A percentile compares a stretch with the other conserved stretches of the same genome.
Evolutionary conservation across 2,797 vertebrate genomes (phyloP).

Genomic region (Cichlasoma orientale): DNA sequence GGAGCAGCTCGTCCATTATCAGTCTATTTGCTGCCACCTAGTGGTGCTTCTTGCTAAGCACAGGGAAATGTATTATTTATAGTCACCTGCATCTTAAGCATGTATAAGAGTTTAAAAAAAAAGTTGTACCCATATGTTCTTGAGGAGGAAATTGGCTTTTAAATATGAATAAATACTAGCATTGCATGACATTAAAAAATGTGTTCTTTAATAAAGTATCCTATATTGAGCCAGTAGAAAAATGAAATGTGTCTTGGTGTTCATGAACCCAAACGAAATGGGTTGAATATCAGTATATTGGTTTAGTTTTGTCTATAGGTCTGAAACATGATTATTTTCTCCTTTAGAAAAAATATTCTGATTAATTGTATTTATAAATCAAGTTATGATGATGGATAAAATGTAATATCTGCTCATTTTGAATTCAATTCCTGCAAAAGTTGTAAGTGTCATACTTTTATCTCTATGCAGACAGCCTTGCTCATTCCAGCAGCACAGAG

Average conservation of each 20-base stretch:
- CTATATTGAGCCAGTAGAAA: neutral
- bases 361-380: neutral
- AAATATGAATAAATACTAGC: neutral
- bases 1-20: neutral
- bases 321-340: neutral
- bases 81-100: neutral
- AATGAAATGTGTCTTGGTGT: neutral
- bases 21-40: conserved; percentile 70
- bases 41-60: conserved; percentile 27
- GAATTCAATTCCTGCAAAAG: neutral
- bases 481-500: neutral
- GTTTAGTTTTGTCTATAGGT: neutral
- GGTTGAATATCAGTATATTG: neutral
- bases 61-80: neutral
- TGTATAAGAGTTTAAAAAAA: neutral
- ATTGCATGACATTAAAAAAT: too few species aligned
- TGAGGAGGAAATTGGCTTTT: neutral
- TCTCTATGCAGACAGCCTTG: neutral
- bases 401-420: neutral
- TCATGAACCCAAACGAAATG: rapidly evolving
- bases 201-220: neutral
- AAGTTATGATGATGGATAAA: too few species aligned
- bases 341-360: neutral
- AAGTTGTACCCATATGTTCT: neutral
- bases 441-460: neutral